Evolutionary conservation across 1,140 invertebrate species (phyloP), one percentile per base, ranked within the genome.

Genomic region (Pristionchus pacificus): DNA sequence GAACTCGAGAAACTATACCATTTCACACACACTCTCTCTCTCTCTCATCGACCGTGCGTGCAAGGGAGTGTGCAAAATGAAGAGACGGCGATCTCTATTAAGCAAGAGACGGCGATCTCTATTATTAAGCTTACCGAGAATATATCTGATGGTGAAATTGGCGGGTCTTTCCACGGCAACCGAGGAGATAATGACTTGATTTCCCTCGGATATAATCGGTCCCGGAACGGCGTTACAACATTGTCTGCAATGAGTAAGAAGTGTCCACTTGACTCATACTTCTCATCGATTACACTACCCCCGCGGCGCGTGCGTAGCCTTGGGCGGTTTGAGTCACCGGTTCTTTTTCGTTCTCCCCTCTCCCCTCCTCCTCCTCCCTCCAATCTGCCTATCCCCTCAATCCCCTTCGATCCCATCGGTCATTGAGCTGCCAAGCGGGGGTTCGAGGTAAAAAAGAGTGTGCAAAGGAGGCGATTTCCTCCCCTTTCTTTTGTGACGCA

Each of bases 151-250:
- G 15, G 71, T 73, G 70, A 73, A 73, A 29, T 73, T 73, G 10
- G 71, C n/a, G 6, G 71, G 71, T 49, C 25, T 31, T 57, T 25
- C 29, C 24, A 27, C 58, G 0, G 71, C 59, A 1, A 61, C 30
- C 25, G 58, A 65, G 24, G 60, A 75, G 32, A 73, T 30, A 49
- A 73, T 58, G 1, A 73, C 70, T 38, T 73, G 71, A 28, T 24
- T 74, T 3, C 28, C 38, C 25, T 72, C 28, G 1, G 71, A 73
- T 0, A 73, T 74, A 0, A 73, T 73, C 29, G 24, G n/a, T 15
- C 71, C 71, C 15, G 71, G 71, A 25, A 73, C 71, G 55, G 71
- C 58, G 38, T 73, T 73, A 59, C 71, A 73, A 63, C 71, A 73
- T 74, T 73, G 71, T 29, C 71, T 73, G 33, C 74, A 73, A 55